phyloP scores from a whole-genome alignment of 2,888 invertebrate genomes.

The Hypomecis atomaria region DNA sequence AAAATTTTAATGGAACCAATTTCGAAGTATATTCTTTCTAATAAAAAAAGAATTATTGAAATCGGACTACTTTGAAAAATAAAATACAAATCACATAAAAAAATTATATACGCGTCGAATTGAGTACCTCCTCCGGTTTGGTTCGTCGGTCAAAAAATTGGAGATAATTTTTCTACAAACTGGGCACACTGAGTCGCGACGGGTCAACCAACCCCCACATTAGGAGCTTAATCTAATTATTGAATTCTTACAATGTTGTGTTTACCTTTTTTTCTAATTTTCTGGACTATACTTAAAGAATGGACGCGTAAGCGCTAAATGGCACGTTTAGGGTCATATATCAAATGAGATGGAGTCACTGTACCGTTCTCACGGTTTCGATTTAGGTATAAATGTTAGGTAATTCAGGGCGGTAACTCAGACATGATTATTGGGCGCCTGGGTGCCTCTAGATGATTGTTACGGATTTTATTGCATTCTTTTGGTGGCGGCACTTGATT shows the following conservation, averaged over 20 bases:
- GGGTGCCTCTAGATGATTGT: conserved; percentile 77
- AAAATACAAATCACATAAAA: too few relatives aligned
- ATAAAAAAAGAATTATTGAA: too few relatives aligned
- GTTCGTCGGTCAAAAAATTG: too few relatives aligned
- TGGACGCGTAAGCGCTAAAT: conserved; percentile 83
- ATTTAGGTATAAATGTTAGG: conserved; percentile 58
- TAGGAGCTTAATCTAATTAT: conserved; percentile 84
- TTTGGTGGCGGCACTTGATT: conserved; percentile 39
- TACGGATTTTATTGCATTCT: conserved; percentile 67
- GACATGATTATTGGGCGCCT: conserved; percentile 68
- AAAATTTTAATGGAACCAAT: too few relatives aligned
- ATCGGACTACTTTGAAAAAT: too few relatives aligned
- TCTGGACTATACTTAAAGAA: conserved; percentile 80
- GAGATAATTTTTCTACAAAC: too few relatives aligned
- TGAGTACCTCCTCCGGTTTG: too few relatives aligned
- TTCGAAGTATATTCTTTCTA: too few relatives aligned
- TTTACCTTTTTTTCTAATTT: conserved; percentile 83
- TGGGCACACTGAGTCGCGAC: conserved; percentile 61
- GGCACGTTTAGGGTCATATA: conserved; percentile 83
- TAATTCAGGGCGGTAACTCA: conserved; percentile 59
- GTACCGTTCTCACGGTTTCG: conserved; percentile 75
- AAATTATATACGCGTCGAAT: too few relatives aligned
- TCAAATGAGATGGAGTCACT: conserved; percentile 78
- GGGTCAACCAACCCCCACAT: conserved; percentile 71
- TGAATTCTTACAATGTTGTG: conserved; percentile 84